Conservation (phyloP, 2,113 vertebrate genomes). For the Eidolon helvum region DNA sequence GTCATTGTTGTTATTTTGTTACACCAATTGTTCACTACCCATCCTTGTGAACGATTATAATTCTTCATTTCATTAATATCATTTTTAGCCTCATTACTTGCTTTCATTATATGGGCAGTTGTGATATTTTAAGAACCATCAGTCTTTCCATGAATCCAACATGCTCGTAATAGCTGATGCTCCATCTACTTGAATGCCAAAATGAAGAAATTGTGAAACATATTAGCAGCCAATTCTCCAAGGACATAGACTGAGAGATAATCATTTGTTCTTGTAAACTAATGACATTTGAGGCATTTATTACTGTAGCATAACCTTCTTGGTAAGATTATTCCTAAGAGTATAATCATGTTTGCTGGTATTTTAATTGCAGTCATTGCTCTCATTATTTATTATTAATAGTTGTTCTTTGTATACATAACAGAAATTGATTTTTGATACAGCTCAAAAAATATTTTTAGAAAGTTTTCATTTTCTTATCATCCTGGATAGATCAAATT, state of each 20-base stretch:
- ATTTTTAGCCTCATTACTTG: not conserved
- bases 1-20: not conserved
- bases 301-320: not conserved
- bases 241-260: not conserved
- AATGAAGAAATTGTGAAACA: not conserved
- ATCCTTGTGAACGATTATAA: not conserved
- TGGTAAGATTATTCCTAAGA: not conserved
- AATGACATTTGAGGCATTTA: not conserved
- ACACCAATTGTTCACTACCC: not conserved
- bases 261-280: not conserved
- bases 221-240: not conserved
- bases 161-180: not conserved
- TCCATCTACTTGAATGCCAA: not conserved
- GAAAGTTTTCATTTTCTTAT: not conserved
- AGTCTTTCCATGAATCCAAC: not conserved
- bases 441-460: not conserved
- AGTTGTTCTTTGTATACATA: not conserved
- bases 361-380: not conserved
- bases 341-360: not conserved
- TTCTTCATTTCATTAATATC: not conserved
- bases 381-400: not conserved
- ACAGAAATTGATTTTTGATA: not conserved
- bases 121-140: not conserved
- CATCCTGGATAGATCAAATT: not conserved
- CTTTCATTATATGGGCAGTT: not conserved